A percentile compares a stretch with the other conserved stretches of the same genome.
phyloP scores from a whole-genome alignment of 2,888 invertebrate genomes.

The Orthosia gracilis region DNA sequence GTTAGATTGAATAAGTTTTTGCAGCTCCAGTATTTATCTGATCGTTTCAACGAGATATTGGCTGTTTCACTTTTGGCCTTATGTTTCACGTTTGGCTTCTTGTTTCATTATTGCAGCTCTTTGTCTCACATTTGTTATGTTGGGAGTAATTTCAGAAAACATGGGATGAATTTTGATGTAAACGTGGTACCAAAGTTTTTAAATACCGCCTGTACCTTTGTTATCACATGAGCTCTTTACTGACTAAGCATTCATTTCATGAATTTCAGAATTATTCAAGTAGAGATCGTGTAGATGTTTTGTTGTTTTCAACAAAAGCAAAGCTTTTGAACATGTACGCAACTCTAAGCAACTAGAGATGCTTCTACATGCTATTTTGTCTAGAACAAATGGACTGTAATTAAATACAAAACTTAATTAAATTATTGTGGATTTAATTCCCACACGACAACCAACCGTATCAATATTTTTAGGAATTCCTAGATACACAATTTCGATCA shows the following conservation, averaged over 20 bases:
- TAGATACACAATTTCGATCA: not conserved
- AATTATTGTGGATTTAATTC: no score
- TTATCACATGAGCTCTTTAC: not conserved
- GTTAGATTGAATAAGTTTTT: conserved; percentile 63
- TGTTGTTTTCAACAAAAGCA: not conserved
- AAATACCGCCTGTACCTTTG: not conserved
- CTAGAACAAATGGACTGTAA: no score
- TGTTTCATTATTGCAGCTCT: conserved; percentile 53
- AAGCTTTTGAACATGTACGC: not conserved
- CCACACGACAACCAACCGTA: no score
- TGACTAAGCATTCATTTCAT: no score
- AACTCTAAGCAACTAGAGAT: no score
- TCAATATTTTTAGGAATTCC: not conserved
- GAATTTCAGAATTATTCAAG: not conserved
- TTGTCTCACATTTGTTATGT: conserved; percentile 39
- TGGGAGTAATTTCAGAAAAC: conserved; percentile 23
- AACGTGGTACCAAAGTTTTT: not conserved
- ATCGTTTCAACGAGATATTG: conserved; percentile 57
- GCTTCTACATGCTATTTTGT: not conserved
- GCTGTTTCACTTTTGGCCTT: conserved; percentile 40
- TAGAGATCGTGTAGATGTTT: not conserved
- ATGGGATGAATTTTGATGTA: conserved; percentile 8
- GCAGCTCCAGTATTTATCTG: conserved; percentile 59
- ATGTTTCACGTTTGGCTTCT: conserved; percentile 40
- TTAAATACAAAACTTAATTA: no score